Evolutionary conservation across 1,140 invertebrate species (phyloP).

Genomic region (Physella acuta): DNA sequence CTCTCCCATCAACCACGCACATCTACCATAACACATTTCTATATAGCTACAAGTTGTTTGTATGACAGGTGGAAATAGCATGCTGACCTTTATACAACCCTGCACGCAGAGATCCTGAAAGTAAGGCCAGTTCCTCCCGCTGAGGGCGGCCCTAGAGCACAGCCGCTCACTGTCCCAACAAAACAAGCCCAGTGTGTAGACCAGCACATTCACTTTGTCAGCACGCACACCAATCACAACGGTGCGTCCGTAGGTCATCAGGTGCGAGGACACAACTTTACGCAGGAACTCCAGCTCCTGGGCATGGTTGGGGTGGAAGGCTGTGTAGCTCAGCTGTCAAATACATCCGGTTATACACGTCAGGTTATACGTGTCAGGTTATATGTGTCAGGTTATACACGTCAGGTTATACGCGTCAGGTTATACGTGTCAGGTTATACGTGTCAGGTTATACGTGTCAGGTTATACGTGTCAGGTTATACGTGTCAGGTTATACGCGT

Average conservation of each 20-base stretch:
- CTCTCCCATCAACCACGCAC: too few species aligned
- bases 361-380: too few species aligned
- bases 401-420: too few species aligned
- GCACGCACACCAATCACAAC: conserved; percentile 40
- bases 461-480: too few species aligned
- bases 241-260: conserved; percentile 49
- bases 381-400: too few species aligned
- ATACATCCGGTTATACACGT: too few species aligned
- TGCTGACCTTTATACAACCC: conserved; percentile 37
- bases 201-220: conserved; percentile 45
- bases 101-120: conserved; percentile 45
- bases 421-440: too few species aligned
- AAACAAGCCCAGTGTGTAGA: conserved; percentile 48
- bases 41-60: too few species aligned
- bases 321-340: conserved; percentile 42
- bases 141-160: conserved; percentile 36
- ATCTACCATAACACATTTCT: too few species aligned
- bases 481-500: too few species aligned
- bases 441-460: too few species aligned
- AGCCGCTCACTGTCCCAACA: conserved; percentile 38
- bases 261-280: conserved; percentile 44
- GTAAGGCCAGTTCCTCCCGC: conserved; percentile 41
- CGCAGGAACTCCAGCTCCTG: conserved; percentile 42
- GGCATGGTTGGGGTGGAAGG: conserved; percentile 39
- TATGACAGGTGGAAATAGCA: too few species aligned